Evolutionary conservation across 2,113 vertebrate genomes (phyloP), one percentile per base, ranked within the genome.

Genomic region (Poicephalus meyeri): DNA sequence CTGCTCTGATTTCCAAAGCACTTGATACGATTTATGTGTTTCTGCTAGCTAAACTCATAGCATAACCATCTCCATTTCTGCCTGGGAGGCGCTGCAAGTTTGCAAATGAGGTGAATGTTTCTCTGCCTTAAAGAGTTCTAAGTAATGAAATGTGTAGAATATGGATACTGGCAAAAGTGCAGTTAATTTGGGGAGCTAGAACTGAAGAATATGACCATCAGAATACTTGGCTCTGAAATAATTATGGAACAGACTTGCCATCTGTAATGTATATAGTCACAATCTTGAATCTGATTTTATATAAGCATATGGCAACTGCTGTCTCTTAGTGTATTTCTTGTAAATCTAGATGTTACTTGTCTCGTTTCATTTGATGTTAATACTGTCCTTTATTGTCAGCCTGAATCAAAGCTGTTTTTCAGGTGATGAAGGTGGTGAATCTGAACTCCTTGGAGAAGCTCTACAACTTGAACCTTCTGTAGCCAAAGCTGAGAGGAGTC

Each of bases 401-500:
- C n/a, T 74, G 18, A 80, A 53, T 61, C 42, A 81, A 83, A 80
- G n/a, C 55, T 24, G 37, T 95, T 93, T 91, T 70, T 47, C 89
- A 99, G 99, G 99, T 74, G 99, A 99, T 76, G 99, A 99, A 97
- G 98, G 98, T 23, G 98, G 98, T 29, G 99, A 99, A 84, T 98
- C 97, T 7, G 99, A 99, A 94, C 97, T 98, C 12, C 98, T 98
- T n/a, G 98, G 98, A 79, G 97, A 98, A 73, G 98, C 98, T 53
- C 96, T 99, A 92, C 99, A 98, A 58, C 98, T 99, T 80, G 98
- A 99, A 97, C 98, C 99, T 83, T 98, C 98, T n/a, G 98, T 98
- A 96, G 98, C 99, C 97, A 99, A 99, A 98, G 99, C 99, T 2
- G 99, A 99, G 96, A 98, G 99, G 92, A 99, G 99, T 98, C 99